Evolutionary conservation across 1,140 invertebrate species (phyloP).

Genomic region (Euwallacea fornicatus): DNA sequence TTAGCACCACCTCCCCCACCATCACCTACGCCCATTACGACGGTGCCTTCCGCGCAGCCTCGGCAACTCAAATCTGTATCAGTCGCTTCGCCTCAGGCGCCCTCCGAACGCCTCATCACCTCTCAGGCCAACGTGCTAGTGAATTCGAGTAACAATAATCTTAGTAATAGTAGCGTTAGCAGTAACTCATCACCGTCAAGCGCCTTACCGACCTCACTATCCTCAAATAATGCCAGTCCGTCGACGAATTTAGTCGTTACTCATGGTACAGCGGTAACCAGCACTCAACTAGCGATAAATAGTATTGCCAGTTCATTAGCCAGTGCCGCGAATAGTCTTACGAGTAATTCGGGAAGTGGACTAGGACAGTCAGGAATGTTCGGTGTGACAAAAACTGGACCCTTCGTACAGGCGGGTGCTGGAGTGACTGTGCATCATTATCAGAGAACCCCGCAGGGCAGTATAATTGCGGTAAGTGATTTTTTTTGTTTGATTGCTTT

Average conservation of each 20-base stretch:
- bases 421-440: constrained; percentile 17
- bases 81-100: not conserved
- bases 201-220: constrained; percentile 43
- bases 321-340: constrained; percentile 15
- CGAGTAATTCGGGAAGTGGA: not conserved
- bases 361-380: constrained; percentile 5
- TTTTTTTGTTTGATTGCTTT: too few species aligned
- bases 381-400: not conserved
- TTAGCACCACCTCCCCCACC: constrained; percentile 14
- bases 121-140: constrained; percentile 42
- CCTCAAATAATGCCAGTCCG: constrained; percentile 17
- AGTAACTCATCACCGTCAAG: constrained; percentile 43
- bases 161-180: constrained; percentile 34
- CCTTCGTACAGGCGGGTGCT: too few species aligned
- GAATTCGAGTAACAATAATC: constrained; percentile 36
- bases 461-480: constrained; percentile 35
- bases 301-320: constrained; percentile 33
- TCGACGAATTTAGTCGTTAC: not conserved
- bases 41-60: constrained; percentile 14
- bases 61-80: constrained; percentile 14
- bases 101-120: constrained; percentile 16
- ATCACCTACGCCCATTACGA: constrained; percentile 9
- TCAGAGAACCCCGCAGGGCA: constrained; percentile 33
- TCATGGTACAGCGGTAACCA: constrained; percentile 9
- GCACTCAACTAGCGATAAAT: constrained; percentile 21